phyloP scores from a whole-genome alignment of 2,888 invertebrate species.

The Dorcus parallelipipedus region DNA sequence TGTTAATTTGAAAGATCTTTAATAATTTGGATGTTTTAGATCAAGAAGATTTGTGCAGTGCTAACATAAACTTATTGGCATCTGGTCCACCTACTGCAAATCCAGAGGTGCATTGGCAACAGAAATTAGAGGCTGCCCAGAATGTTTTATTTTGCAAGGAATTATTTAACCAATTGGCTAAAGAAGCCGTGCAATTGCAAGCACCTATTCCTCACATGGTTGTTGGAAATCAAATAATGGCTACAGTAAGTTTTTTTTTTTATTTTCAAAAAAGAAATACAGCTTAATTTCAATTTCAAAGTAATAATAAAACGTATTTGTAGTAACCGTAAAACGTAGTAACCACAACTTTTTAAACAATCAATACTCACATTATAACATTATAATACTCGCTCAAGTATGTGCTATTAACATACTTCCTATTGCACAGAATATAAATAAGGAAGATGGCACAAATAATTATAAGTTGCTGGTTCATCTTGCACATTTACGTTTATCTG shows the following conservation, averaged over 20 bases:
- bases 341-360: background rate
- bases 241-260: constrained; percentile 62
- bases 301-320: too few relatives aligned
- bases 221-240: constrained; percentile 95
- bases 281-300: too few relatives aligned
- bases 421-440: too few relatives aligned
- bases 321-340: background rate
- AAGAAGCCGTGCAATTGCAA: constrained; percentile 91
- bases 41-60: constrained; percentile 85
- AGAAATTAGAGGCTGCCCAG: constrained; percentile 93
- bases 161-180: constrained; percentile 87
- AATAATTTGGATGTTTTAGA: constrained; percentile 53
- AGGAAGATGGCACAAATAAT: too few relatives aligned
- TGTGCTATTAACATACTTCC: too few relatives aligned
- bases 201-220: constrained; percentile 95
- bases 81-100: constrained; percentile 70
- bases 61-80: constrained; percentile 74
- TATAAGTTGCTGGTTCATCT: too few relatives aligned
- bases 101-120: constrained; percentile 87
- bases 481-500: background rate
- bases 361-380: background rate
- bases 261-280: too few relatives aligned
- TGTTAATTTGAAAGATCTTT: background rate
- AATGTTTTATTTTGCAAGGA: constrained; percentile 97
- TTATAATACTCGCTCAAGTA: too few relatives aligned